Evolutionary conservation across 2,888 invertebrate species (phyloP), one percentile per base, ranked within the genome.

Genomic region (Beris morrisii): DNA sequence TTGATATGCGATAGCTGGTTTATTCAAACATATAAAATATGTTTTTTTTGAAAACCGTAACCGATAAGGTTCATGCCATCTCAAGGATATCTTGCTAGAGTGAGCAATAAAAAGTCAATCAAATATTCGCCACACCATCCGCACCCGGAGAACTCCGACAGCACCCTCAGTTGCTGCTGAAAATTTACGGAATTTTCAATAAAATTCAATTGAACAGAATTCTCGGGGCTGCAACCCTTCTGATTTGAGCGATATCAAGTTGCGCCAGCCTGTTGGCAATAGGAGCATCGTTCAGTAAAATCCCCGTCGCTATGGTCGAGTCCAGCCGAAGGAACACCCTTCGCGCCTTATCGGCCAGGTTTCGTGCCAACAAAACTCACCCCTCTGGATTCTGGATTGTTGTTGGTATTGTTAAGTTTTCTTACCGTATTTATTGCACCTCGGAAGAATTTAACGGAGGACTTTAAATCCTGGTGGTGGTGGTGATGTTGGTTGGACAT

Each of bases 31-130:
- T 22, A 22, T 2, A 22, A 22, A 22, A 22, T 22, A 22, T 22
- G 22, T 22, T 22, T 22, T 22, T 22, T 22, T 22, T 22, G 22
- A 22, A 22, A 22, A 22, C 22, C 22, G 22, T 22, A 22, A 22
- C 22, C 22, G 22, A 22, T 22, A 22, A 64, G 48, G 65, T 61
- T 66, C 58, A 64, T 3, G 38, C 38, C 38, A 38, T 67, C 59
- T 69, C 74, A 50, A 52, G 38, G 38, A 61, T 38, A 52, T 30
- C 15, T 15, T 15, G 65, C 55, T 38, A 53, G 13, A 65, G 65
- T 65, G 50, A 65, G 65, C 56, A 65, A 65, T 65, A 56, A 65
- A 65, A 65, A 56, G 65, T 56, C 65, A 65, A 65, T 65, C 65
- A 65, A 65, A 65, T 65, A 65, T 65, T 56, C 56, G 55, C 56